phyloP scores from a whole-genome alignment of 2,888 invertebrate genomes.

The Coenonympha arcania region DNA sequence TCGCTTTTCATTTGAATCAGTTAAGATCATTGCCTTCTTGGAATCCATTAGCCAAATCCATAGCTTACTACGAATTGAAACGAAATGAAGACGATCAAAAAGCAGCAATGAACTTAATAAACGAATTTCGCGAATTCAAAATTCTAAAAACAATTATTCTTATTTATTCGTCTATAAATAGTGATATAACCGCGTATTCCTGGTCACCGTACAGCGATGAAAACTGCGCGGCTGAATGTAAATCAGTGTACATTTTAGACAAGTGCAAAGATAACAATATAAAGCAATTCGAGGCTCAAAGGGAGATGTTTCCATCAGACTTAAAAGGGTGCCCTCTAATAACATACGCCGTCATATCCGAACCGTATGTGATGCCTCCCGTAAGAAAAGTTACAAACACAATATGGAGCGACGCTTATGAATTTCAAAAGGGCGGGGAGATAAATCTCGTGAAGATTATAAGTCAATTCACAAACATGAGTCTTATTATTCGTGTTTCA shows the following conservation, averaged over 20 bases:
- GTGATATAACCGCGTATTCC: slow-evolving; percentile 57
- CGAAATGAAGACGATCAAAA: slow-evolving; percentile 42
- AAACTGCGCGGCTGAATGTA: slow-evolving; percentile 61
- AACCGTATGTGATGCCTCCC: slow-evolving; percentile 68
- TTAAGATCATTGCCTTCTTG: slow-evolving; percentile 66
- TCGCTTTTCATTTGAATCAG: slow-evolving; percentile 61
- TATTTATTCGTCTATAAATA: slow-evolving; percentile 44
- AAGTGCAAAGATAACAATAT: slow-evolving; percentile 49
- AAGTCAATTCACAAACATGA: slow-evolving; percentile 65
- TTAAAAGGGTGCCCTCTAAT: slow-evolving; percentile 62
- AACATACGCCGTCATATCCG: slow-evolving; percentile 58
- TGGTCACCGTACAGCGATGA: slow-evolving; percentile 62
- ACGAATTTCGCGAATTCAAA: slow-evolving; percentile 54
- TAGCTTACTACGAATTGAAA: slow-evolving; percentile 58
- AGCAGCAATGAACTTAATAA: slow-evolving; percentile 55
- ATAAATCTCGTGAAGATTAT: slow-evolving; percentile 66
- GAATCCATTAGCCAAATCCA: slow-evolving; percentile 70
- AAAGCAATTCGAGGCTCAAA: slow-evolving; percentile 42
- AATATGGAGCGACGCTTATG: slow-evolving; percentile 48
- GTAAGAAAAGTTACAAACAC: slow-evolving; percentile 40
- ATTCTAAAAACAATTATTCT: slow-evolving; percentile 60
- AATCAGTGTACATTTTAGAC: slow-evolving; percentile 57
- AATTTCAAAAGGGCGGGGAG: slow-evolving; percentile 60
- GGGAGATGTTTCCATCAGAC: slow-evolving; percentile 57
- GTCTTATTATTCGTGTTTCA: slow-evolving; percentile 54